Conservation (phyloP, 2,888 invertebrate species). For the Gastracanthus pulcherrimus region DNA sequence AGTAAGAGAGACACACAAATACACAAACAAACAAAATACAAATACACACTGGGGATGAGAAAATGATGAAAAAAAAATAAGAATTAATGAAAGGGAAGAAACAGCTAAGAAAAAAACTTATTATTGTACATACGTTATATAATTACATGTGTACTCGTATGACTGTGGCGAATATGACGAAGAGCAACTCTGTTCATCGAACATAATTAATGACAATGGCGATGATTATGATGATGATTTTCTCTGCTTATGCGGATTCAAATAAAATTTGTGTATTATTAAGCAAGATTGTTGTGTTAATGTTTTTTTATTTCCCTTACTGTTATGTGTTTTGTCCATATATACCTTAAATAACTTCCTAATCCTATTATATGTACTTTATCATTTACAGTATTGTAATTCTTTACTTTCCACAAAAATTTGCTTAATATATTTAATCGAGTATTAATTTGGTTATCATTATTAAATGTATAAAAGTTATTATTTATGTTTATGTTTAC, state of each 20-base stretch:
- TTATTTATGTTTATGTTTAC: no score
- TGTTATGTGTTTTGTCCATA: slow-evolving; percentile 2
- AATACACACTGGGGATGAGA: slow-evolving; percentile 30
- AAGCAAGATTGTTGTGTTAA: slow-evolving; percentile 59
- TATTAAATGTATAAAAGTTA: no score
- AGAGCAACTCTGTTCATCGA: slow-evolving; percentile 58
- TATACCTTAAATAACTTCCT: background rate
- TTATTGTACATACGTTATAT: slow-evolving; percentile 61
- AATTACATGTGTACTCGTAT: slow-evolving; percentile 59
- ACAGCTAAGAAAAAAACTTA: slow-evolving; percentile 51
- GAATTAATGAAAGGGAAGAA: slow-evolving; percentile 58
- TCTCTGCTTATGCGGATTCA: slow-evolving; percentile 75
- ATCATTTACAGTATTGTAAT: no score
- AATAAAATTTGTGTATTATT: slow-evolving; percentile 80
- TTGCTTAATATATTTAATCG: no score
- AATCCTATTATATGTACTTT: no score
- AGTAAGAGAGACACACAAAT: background rate
- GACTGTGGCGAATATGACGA: slow-evolving; percentile 59
- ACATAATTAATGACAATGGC: slow-evolving; percentile 58
- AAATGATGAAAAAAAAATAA: no score
- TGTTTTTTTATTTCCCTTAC: slow-evolving; percentile 31
- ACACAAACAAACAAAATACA: background rate
- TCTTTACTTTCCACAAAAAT: no score
- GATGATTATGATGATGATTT: slow-evolving; percentile 73
- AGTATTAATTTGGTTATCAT: no score